Evolutionary conservation across 2,888 invertebrate species (phyloP).

Genomic region (Thumatha senex): DNA sequence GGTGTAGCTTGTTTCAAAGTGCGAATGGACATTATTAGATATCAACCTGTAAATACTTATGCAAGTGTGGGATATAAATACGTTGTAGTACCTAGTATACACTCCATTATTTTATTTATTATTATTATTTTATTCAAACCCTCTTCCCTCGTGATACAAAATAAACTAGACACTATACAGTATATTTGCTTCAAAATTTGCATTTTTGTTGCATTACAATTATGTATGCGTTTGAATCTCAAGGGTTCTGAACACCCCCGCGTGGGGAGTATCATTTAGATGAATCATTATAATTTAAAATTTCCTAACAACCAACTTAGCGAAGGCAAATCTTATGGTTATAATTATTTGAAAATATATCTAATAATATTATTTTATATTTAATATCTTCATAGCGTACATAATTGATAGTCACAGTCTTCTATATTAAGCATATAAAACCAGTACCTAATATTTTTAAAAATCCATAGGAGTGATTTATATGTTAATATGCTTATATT

Average conservation of each 20-base stretch:
- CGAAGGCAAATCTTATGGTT: neutral
- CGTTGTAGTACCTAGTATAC: too few species aligned
- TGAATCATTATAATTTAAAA: conserved; percentile 43
- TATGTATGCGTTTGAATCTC: conserved; percentile 36
- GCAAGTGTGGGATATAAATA: neutral
- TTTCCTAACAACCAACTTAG: conserved; percentile 14
- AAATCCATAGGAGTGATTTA: neutral
- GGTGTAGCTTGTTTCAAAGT: neutral
- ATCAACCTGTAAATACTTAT: neutral
- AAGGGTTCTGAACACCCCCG: conserved; percentile 40
- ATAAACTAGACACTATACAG: conserved; percentile 13
- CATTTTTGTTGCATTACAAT: conserved; percentile 54
- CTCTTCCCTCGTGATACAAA: conserved; percentile 2
- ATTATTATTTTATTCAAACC: conserved; percentile 12
- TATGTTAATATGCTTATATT: conserved; percentile 2
- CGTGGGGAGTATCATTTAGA: conserved; percentile 40
- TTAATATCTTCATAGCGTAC: neutral
- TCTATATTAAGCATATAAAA: neutral
- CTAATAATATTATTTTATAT: too few species aligned
- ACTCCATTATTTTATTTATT: neutral
- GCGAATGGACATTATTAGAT: neutral
- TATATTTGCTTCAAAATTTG: conserved; percentile 46
- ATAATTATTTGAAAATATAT: too few species aligned
- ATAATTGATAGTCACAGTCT: neutral
- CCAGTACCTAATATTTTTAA: neutral